Conservation (phyloP, 2,888 invertebrate genomes). For the Papilio gigon region DNA sequence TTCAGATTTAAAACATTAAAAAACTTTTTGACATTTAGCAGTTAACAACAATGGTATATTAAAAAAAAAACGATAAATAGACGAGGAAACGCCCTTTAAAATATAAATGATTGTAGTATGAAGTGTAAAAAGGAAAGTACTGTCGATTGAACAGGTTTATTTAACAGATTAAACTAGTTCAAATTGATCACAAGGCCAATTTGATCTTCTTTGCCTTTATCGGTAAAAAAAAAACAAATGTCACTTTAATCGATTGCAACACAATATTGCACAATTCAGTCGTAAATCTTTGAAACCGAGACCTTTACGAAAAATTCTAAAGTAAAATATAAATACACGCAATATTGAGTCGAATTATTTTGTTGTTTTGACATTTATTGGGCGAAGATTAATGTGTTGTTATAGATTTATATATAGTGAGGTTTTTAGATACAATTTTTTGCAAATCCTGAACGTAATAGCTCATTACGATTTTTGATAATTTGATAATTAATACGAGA, state of each 20-base stretch:
- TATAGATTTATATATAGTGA: no score
- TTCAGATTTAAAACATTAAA: background rate
- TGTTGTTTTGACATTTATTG: background rate
- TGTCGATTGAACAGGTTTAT: conserved; percentile 1
- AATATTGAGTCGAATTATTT: background rate
- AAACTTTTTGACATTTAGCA: conserved; percentile 7
- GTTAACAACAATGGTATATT: background rate
- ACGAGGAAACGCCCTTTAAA: conserved; percentile 20
- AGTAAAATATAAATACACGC: background rate
- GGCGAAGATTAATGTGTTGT: no score
- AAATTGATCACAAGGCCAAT: conserved; percentile 22
- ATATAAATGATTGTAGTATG: background rate
- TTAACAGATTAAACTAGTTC: conserved; percentile 3
- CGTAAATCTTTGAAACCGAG: conserved; percentile 3
- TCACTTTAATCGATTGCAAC: background rate
- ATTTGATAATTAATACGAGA: no score
- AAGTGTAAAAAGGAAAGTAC: conserved; percentile 11
- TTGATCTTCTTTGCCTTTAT: conserved; percentile 22
- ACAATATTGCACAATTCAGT: background rate
- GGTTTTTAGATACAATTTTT: no score
- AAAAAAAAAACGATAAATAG: conserved; percentile 10
- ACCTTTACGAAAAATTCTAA: conserved; percentile 18
- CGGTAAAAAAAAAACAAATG: conserved; percentile 5
- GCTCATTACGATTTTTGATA: no score
- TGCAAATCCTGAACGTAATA: no score